Conservation (phyloP, 2,888 invertebrate genomes). For the Amblyjoppa fuscipennis region DNA sequence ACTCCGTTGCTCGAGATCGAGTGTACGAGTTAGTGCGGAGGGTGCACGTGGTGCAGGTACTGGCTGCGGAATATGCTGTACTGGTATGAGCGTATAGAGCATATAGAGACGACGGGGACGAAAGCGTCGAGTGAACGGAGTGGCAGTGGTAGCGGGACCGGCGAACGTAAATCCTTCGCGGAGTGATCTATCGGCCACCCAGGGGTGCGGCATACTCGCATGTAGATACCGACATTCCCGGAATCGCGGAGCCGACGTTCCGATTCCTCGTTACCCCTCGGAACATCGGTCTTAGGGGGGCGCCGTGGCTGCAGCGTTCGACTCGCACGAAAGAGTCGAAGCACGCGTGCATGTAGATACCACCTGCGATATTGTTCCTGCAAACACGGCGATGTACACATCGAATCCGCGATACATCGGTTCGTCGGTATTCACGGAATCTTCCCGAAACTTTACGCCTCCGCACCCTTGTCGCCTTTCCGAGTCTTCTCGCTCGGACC, state of each 20-base stretch:
- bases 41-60: slow-evolving; percentile 1
- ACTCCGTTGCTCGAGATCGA: background rate
- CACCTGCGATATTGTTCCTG: slow-evolving; percentile 18
- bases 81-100: background rate
- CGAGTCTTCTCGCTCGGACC: background rate
- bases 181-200: slow-evolving; percentile 70
- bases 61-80: slow-evolving; percentile 21
- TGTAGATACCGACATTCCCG: slow-evolving; percentile 74
- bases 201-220: slow-evolving; percentile 68
- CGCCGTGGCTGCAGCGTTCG: slow-evolving; percentile 13
- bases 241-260: slow-evolving; percentile 74
- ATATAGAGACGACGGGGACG: slow-evolving; percentile 23
- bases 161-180: slow-evolving; percentile 74
- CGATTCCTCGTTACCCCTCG: slow-evolving; percentile 68
- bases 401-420: background rate
- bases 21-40: slow-evolving; percentile 3
- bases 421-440: background rate
- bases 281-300: slow-evolving; percentile 49
- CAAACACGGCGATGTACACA: background rate
- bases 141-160: slow-evolving; percentile 58
- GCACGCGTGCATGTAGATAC: slow-evolving; percentile 24
- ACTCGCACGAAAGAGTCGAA: slow-evolving; percentile 19
- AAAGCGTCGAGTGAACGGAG: slow-evolving; percentile 56
- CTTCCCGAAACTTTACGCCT: background rate
- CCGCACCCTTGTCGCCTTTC: too few relatives aligned